Evolutionary conservation across 2,113 vertebrate genomes (phyloP).

Genomic region (Hydrolagus affinis): DNA sequence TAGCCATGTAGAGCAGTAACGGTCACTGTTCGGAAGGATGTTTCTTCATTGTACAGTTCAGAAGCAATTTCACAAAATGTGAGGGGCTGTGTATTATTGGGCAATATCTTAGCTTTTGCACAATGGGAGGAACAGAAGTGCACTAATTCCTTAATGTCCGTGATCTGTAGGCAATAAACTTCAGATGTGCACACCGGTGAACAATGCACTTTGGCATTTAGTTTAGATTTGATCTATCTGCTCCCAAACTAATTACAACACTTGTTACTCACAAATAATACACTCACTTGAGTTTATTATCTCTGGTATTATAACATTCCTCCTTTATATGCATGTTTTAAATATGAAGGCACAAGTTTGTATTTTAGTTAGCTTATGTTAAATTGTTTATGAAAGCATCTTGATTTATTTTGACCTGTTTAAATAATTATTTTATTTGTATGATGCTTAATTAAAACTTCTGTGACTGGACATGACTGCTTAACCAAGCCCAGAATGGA

Average conservation of each 20-base stretch:
- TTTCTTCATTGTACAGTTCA: background rate
- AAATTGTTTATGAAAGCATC: background rate
- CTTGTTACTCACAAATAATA: background rate
- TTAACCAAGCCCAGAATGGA: background rate
- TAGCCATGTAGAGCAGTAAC: constrained; percentile 31
- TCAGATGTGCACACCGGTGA: constrained; percentile 1
- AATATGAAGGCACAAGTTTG: background rate
- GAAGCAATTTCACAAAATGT: background rate
- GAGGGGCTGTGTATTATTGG: background rate
- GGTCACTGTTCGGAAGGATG: background rate
- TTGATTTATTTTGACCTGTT: constrained; percentile 16
- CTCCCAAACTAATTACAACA: background rate
- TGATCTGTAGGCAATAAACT: background rate
- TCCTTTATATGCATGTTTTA: background rate
- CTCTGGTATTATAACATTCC: constrained; percentile 19
- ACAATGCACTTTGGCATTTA: constrained; percentile 10
- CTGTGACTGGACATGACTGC: background rate
- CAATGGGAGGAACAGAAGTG: background rate
- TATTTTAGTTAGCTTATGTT: background rate
- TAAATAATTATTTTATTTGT: constrained; percentile 26
- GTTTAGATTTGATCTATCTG: background rate
- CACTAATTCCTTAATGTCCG: background rate
- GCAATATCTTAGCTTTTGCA: constrained; percentile 12
- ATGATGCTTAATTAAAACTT: constrained; percentile 12
- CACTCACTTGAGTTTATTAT: background rate